These are phyloP conservation scores for Apus apus DNA, from an alignment of 2,113 vertebrate species.

Conservation along the genomic window DNA sequence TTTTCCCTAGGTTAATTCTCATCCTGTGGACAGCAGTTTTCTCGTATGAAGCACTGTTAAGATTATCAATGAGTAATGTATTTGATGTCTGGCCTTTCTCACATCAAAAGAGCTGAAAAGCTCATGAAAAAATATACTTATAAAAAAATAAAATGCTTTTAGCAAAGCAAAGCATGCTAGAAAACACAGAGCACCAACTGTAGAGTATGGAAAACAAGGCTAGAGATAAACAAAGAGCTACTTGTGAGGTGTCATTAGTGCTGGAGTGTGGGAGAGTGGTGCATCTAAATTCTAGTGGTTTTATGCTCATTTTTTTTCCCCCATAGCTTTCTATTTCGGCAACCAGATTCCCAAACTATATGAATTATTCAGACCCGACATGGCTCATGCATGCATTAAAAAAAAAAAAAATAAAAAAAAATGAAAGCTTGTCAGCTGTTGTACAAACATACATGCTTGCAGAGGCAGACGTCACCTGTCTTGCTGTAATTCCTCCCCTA, in stretches of 20 bases:
- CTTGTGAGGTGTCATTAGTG: background rate
- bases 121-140: background rate
- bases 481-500: background rate
- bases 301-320: background rate
- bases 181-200: background rate
- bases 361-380: background rate
- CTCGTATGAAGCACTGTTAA: background rate
- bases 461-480: background rate
- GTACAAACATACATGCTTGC: background rate
- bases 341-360: background rate
- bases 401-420: background rate
- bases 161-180: background rate
- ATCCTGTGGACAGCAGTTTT: background rate
- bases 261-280: background rate
- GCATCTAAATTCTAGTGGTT: background rate
- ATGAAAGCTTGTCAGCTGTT: background rate
- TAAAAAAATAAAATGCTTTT: background rate
- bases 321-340: background rate
- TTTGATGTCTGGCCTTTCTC: background rate
- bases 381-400: background rate
- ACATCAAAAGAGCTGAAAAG: background rate
- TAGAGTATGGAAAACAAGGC: background rate
- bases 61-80: background rate
- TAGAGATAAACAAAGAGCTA: constrained; percentile 24
- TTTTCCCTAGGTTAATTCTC: background rate